Conservation (phyloP, 2,113 vertebrate species). For the Siniperca chuatsi region DNA sequence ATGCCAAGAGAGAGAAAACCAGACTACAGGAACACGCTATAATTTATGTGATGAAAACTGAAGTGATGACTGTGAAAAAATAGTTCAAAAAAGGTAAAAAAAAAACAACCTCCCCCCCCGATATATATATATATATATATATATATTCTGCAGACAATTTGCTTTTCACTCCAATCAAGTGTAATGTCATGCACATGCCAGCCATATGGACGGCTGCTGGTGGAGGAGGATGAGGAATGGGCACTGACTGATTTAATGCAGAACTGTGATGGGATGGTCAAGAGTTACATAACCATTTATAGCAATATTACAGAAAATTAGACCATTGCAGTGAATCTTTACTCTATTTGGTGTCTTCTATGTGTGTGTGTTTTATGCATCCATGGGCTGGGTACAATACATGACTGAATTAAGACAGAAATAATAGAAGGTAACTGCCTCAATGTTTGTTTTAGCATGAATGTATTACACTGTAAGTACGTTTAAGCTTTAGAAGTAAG, state of each 20-base stretch:
- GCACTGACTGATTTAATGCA: background rate
- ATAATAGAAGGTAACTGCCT: background rate
- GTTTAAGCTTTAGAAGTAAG: too few relatives aligned
- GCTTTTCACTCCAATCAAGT: conserved; percentile 41
- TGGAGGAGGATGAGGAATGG: background rate
- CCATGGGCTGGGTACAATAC: background rate
- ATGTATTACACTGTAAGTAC: background rate
- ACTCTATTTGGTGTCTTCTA: background rate
- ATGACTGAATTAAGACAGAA: background rate
- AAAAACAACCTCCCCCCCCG: conserved; percentile 13
- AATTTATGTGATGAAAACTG: conserved; percentile 80
- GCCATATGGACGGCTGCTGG: background rate
- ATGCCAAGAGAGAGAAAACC: conserved; percentile 80
- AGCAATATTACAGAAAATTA: background rate
- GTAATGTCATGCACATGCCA: conserved; percentile 2
- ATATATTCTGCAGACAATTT: conserved; percentile 17
- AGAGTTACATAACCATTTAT: background rate
- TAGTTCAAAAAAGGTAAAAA: conserved; percentile 34
- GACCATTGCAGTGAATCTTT: background rate
- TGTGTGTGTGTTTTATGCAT: background rate
- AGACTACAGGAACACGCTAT: conserved; percentile 76
- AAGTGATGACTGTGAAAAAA: conserved; percentile 75
- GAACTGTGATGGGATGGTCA: background rate
- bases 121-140: too few relatives aligned
- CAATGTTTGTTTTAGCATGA: background rate